A percentile compares a stretch with the other conserved stretches of the same genome.
These are phyloP conservation scores for Ploceus nigricollis DNA, from an alignment of 2,113 vertebrate genomes.

Conservation along the genomic window DNA sequence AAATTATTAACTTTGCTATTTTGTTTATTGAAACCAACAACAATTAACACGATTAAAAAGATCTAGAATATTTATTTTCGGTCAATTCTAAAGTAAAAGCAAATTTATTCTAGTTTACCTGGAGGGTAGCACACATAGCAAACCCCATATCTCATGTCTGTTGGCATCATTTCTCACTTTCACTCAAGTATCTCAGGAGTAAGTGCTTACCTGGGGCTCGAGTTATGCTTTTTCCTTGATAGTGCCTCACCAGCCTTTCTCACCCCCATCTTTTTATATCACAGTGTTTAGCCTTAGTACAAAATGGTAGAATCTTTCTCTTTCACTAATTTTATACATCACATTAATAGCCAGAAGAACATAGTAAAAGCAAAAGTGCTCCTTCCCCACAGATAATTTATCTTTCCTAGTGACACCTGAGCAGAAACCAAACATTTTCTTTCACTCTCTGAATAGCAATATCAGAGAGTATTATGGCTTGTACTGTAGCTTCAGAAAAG, in stretches of 20 bases:
- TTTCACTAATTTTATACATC: neutral
- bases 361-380: slow-evolving; percentile 20
- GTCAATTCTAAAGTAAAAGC: slow-evolving; percentile 17
- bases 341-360: slow-evolving; percentile 23
- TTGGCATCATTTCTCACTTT: slow-evolving; percentile 16
- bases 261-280: slow-evolving; percentile 16
- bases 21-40: neutral
- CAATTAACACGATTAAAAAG: neutral
- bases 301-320: slow-evolving; percentile 39
- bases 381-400: neutral
- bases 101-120: slow-evolving; percentile 35
- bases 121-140: slow-evolving; percentile 4
- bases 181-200: slow-evolving; percentile 1
- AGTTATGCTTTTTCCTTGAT: neutral
- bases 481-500: slow-evolving; percentile 61
- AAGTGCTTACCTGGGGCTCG: neutral
- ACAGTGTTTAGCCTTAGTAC: slow-evolving; percentile 51
- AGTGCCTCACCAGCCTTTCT: neutral
- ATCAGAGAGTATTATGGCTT: slow-evolving; percentile 77
- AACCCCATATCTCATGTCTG: neutral
- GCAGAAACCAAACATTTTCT: slow-evolving; percentile 40
- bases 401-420: slow-evolving; percentile 48
- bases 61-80: neutral
- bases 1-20: neutral
- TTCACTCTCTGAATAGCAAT: slow-evolving; percentile 40